phyloP scores from a whole-genome alignment of 2,113 vertebrate genomes.

The Syrmaticus mikado region DNA sequence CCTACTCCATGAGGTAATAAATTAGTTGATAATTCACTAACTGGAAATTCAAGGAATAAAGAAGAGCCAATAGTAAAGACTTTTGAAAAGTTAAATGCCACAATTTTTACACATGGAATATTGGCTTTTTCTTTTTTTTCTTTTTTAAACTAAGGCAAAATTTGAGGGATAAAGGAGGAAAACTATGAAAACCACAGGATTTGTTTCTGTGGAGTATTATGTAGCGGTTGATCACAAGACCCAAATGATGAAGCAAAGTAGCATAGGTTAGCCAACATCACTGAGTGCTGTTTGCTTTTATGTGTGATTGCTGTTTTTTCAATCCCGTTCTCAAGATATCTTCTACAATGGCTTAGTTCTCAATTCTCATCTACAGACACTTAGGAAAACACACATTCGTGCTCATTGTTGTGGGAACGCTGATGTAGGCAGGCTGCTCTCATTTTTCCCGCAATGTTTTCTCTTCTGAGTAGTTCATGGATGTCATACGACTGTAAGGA shows the following conservation, averaged over 20 bases:
- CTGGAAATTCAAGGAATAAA: slow-evolving; percentile 30
- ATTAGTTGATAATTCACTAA: slow-evolving; percentile 68
- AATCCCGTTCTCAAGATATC: not conserved
- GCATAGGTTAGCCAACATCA: not conserved
- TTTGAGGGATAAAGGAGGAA: not conserved
- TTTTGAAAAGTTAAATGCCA: not conserved
- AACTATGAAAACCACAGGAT: not conserved
- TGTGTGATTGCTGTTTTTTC: not conserved
- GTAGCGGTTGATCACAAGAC: not conserved
- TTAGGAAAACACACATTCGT: not conserved
- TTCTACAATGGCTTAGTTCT: not conserved
- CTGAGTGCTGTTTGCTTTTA: not conserved
- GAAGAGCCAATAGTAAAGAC: not conserved
- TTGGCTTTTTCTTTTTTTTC: not conserved
- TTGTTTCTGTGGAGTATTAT: not conserved
- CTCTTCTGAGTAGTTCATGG: not conserved
- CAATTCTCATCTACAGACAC: not conserved
- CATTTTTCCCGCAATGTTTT: not conserved
- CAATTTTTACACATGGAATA: not conserved
- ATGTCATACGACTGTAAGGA: not conserved
- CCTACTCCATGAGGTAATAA: slow-evolving; percentile 33
- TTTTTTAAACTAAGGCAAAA: not conserved
- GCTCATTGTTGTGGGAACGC: not conserved
- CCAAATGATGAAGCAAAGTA: not conserved
- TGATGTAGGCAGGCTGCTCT: not conserved